Evolutionary conservation across 2,888 invertebrate species (phyloP).

Genomic region (Helleia helle): DNA sequence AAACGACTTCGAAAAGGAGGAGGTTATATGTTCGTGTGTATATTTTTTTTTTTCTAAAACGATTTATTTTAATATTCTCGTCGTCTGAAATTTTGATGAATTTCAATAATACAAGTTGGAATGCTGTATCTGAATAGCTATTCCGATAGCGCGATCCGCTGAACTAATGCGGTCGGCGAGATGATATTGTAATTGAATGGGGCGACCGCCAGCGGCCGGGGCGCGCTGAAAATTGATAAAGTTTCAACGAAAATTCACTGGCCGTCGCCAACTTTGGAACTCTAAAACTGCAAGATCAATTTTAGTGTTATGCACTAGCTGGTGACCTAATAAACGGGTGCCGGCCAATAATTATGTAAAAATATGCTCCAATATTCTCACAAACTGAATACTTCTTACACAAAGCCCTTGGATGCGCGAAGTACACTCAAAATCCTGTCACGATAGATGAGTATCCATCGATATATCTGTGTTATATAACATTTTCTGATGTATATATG

Average conservation of each 20-base stretch:
- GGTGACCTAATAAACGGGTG: slow-evolving; percentile 13
- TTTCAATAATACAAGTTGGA: background rate
- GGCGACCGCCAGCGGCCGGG: slow-evolving; percentile 25
- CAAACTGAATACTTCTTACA: too few relatives aligned
- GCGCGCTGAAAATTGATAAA: slow-evolving; percentile 35
- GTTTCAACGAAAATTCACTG: slow-evolving; percentile 35
- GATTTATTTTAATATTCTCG: background rate
- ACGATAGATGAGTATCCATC: too few relatives aligned
- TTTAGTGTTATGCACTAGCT: slow-evolving; percentile 22
- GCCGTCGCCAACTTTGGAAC: slow-evolving; percentile 27
- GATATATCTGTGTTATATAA: too few relatives aligned
- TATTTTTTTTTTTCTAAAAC: too few relatives aligned
- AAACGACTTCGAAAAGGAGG: too few relatives aligned
- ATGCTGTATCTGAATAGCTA: background rate
- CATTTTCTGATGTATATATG: too few relatives aligned
- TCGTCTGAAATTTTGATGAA: background rate
- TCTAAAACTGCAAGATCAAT: slow-evolving; percentile 27
- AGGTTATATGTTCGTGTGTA: too few relatives aligned
- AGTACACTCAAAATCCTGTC: too few relatives aligned
- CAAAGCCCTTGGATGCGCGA: too few relatives aligned
- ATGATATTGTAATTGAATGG: slow-evolving; percentile 27
- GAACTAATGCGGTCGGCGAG: slow-evolving; percentile 19
- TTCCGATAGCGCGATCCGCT: slow-evolving; percentile 9
- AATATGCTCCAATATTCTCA: too few relatives aligned
- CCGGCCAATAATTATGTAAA: background rate